phyloP scores from a whole-genome alignment of 2,888 invertebrate genomes.

The Microdon myrmicae region DNA sequence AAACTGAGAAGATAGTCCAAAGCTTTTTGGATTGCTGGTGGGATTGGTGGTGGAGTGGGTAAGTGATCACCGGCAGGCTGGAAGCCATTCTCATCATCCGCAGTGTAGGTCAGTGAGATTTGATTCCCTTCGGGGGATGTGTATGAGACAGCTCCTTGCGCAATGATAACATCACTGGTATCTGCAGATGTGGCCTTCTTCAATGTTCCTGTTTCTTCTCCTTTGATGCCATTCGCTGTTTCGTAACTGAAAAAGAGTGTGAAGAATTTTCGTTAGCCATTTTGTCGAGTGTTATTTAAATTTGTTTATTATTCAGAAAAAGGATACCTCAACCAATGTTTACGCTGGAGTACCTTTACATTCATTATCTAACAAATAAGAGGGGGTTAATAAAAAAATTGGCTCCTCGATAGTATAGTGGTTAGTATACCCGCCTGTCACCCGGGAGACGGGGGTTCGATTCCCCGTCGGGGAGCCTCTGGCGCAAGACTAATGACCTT shows the following conservation, averaged over 20 bases:
- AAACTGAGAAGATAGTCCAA: conserved; percentile 76
- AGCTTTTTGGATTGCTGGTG: conserved; percentile 79
- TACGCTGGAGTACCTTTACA: no score
- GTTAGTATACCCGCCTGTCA: no score
- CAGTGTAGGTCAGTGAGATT: conserved; percentile 75
- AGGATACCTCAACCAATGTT: no score
- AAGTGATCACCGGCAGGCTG: conserved; percentile 73
- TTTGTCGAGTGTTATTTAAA: no score
- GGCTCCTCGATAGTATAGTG: no score
- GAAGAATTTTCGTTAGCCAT: no score
- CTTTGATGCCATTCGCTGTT: conserved; percentile 84
- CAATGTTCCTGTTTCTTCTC: conserved; percentile 79
- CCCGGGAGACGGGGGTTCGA: no score
- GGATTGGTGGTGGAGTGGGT: conserved; percentile 81
- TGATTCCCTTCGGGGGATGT: conserved; percentile 78
- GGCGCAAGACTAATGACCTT: no score
- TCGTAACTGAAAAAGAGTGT: conserved; percentile 83
- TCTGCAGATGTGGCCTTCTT: conserved; percentile 79
- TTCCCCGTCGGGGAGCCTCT: no score
- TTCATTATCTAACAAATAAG: no score
- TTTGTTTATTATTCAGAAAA: no score
- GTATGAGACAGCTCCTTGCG: conserved; percentile 75
- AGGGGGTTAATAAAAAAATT: no score
- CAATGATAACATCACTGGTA: conserved; percentile 74
- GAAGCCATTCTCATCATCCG: conserved; percentile 78